A percentile compares a stretch with the other conserved stretches of the same genome.
Evolutionary conservation across 2,797 vertebrate species (phyloP).

Genomic region (Pipistrellus nathusii): DNA sequence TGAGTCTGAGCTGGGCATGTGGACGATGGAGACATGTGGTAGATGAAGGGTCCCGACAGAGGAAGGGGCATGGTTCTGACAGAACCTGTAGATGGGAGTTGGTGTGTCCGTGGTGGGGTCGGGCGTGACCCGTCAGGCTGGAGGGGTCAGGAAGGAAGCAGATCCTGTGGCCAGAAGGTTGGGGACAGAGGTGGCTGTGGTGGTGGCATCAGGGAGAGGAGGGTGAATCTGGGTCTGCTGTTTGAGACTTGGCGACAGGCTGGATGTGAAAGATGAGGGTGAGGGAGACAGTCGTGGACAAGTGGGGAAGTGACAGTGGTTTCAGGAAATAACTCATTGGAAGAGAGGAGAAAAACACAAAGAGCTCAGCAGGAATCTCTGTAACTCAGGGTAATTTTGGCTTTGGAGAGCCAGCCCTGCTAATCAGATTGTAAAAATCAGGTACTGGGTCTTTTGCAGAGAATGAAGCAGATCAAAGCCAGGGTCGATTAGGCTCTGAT

Average conservation of each 20-base stretch:
- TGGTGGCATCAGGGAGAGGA: not conserved
- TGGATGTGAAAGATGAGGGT: constrained; percentile 15
- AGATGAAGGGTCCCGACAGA: not conserved
- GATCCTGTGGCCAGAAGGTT: not conserved
- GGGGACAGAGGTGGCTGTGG: not conserved
- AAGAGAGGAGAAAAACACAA: constrained; percentile 54
- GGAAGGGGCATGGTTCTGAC: not conserved
- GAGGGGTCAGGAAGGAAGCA: not conserved
- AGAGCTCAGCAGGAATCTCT: constrained; percentile 65
- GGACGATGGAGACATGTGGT: not conserved
- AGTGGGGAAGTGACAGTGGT: constrained; percentile 62
- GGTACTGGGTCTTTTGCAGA: constrained; percentile 75
- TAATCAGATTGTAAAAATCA: constrained; percentile 82
- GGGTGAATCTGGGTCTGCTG: not conserved
- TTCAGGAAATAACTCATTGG: constrained; percentile 64
- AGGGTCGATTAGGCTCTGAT: constrained; percentile 73
- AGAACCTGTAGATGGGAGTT: not conserved
- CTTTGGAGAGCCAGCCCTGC: constrained; percentile 64
- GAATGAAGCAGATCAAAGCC: constrained; percentile 81
- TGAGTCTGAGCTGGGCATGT: not conserved
- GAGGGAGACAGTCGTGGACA: not conserved
- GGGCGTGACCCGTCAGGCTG: not conserved
- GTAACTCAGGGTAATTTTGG: constrained; percentile 71
- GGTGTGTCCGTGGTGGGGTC: not conserved
- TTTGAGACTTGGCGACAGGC: not conserved